Base-by-base conservation (phyloP, 2,113 vertebrate species). In the Vulpes lagopus region DNA sequence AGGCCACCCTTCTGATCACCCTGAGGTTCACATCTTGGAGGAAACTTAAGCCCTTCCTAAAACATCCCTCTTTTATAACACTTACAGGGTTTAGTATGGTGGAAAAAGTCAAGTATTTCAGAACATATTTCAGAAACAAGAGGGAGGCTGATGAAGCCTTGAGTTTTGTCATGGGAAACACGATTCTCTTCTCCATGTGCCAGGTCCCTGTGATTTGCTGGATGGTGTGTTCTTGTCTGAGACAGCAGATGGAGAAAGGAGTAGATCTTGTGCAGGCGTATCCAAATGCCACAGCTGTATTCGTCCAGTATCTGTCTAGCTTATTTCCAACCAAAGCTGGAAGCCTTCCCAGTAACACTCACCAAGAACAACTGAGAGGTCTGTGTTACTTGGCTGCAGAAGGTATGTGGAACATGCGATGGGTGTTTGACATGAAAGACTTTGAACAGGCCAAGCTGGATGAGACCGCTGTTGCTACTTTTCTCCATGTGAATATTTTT, bases 1-100 rank as follows among this genome's bases (percentile, higher is more conserved):
- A 96, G 5, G 89, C 98, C 57, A 96, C 97, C 1, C 76, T 98
- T 12, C 76, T 98, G 8, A 1, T 98, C 82, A 93, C 96, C 14
- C 90, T 97, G 5, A 67, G 98, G 35, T 93, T 88, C 0, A 76
- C 53, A 0, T 92, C 92, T 16, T 78, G 97, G 94, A 9, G 5
- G 4, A 55, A 11, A 2, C 14, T 97, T 0, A 8, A 38, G 23
- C 35, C 27, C 53, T 53, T 85, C 38, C 67, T 97, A 55, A 25
- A 11, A 2, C 0, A 6, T 0, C 94, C 97, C 12, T 82, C 32
- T 23, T 27, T 89, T 0, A 22, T 95, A 0, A 91, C 92, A 5
- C 97, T 98, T 8, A 35, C 55, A 0, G 97, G 97, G 8, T 98
- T 98, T 22, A 74, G 55, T 0, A 60, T 19, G 25, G 30, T 0